A percentile compares a stretch with the other conserved stretches of the same genome.
Evolutionary conservation across 2,113 vertebrate genomes (phyloP).

Genomic region (Chauna torquata): DNA sequence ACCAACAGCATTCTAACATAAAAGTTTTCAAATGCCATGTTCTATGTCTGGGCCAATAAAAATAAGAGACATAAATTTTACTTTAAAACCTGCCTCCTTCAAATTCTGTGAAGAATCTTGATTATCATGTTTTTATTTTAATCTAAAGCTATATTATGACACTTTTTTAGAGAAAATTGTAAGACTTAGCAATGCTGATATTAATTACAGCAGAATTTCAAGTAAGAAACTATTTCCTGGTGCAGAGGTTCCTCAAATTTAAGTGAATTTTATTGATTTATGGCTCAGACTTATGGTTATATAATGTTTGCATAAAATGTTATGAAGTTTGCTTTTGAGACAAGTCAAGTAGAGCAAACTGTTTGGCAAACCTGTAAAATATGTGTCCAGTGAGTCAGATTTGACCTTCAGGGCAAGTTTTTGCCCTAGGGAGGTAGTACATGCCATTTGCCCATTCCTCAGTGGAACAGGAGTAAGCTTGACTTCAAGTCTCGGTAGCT

Average conservation of each 20-base stretch:
- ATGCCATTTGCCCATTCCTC: not conserved
- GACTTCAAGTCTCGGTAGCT: not conserved
- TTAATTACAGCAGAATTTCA: constrained; percentile 7
- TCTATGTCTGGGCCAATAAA: not conserved
- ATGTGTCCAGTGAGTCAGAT: not conserved
- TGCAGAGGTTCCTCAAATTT: not conserved
- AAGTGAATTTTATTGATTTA: constrained; percentile 5
- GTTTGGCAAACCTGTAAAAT: constrained; percentile 1
- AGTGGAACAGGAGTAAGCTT: not conserved
- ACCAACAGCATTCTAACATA: not conserved
- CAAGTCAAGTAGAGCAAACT: not conserved
- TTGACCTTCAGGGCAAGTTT: constrained; percentile 13
- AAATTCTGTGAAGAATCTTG: not conserved
- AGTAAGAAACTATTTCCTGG: not conserved
- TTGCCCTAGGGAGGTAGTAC: not conserved
- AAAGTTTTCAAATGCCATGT: not conserved
- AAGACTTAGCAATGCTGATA: not conserved
- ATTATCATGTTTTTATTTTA: not conserved
- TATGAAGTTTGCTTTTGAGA: constrained; percentile 22
- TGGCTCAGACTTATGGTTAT: not conserved
- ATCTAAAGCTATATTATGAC: not conserved
- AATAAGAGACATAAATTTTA: not conserved
- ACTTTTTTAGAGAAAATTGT: not conserved
- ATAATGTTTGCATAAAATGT: constrained; percentile 37
- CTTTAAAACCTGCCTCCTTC: not conserved